Percentiles rank a stretch among this genome's conserved stretches.
Evolutionary conservation across 2,113 vertebrate genomes (phyloP).

Genomic region (Pelmatolapia mariae): DNA sequence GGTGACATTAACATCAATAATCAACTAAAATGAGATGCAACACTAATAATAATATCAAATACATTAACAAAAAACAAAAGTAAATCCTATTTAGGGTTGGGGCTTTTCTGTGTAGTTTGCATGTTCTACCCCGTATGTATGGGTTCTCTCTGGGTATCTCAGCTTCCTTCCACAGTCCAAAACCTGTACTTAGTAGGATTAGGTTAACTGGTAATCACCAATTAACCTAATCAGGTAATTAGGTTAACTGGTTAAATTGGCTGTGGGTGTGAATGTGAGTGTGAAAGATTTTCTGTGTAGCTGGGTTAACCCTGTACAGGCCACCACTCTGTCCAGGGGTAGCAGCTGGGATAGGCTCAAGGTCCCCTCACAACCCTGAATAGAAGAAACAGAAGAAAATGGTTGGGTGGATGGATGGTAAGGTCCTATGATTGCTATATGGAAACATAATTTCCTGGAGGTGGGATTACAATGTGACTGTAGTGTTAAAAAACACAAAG

Average conservation of each 20-base stretch:
- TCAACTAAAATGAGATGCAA: neutral
- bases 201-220: neutral
- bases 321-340: neutral
- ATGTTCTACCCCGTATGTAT: neutral
- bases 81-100: neutral
- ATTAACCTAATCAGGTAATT: neutral
- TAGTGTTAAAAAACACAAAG: neutral
- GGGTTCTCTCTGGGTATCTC: neutral
- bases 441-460: neutral
- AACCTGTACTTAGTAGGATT: neutral
- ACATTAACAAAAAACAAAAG: neutral
- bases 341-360: neutral
- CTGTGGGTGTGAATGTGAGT: neutral
- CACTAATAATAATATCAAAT: neutral
- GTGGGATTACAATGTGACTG: neutral
- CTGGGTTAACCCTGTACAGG: neutral
- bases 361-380: rapidly evolving
- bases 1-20: neutral
- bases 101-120: neutral
- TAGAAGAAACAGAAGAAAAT: neutral
- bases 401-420: neutral
- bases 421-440: neutral
- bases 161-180: neutral
- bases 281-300: neutral
- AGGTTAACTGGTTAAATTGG: neutral